phyloP scores from a whole-genome alignment of 2,113 vertebrate genomes.

The Calonectris borealis region DNA sequence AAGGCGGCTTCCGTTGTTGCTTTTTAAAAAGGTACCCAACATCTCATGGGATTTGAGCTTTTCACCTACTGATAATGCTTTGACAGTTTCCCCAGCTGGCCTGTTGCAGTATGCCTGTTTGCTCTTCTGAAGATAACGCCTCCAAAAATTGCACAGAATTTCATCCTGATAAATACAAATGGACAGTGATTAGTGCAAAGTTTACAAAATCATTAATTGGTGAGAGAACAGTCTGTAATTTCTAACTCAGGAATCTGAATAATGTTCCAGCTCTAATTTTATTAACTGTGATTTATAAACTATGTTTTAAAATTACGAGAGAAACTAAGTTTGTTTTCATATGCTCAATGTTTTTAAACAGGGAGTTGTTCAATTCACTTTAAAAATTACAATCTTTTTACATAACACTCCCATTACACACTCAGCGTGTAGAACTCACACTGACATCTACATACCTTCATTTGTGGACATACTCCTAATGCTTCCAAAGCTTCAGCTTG shows the following conservation, averaged over 20 bases:
- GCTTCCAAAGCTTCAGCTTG: constrained; percentile 86
- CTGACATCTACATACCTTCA: constrained; percentile 80
- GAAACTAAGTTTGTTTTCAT: neutral
- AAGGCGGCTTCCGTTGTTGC: neutral
- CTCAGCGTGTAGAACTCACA: neutral
- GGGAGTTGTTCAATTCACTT: neutral
- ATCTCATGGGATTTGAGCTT: neutral
- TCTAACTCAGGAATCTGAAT: neutral
- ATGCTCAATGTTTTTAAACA: neutral
- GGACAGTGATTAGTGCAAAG: neutral
- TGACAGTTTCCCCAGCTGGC: constrained; percentile 18
- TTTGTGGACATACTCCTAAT: constrained; percentile 79
- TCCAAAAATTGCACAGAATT: constrained; percentile 87
- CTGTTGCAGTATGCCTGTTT: constrained; percentile 79
- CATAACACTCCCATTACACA: neutral
- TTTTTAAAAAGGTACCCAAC: neutral
- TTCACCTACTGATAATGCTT: constrained; percentile 51
- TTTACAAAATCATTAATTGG: neutral
- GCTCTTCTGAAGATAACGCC: constrained; percentile 86
- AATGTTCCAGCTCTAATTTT: neutral
- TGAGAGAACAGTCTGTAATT: neutral
- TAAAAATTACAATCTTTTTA: neutral
- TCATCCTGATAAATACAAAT: constrained; percentile 72
- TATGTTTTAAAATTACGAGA: neutral
- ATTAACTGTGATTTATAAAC: neutral